phyloP scores from a whole-genome alignment of 2,888 invertebrate genomes.

The Heliconius cydno region DNA sequence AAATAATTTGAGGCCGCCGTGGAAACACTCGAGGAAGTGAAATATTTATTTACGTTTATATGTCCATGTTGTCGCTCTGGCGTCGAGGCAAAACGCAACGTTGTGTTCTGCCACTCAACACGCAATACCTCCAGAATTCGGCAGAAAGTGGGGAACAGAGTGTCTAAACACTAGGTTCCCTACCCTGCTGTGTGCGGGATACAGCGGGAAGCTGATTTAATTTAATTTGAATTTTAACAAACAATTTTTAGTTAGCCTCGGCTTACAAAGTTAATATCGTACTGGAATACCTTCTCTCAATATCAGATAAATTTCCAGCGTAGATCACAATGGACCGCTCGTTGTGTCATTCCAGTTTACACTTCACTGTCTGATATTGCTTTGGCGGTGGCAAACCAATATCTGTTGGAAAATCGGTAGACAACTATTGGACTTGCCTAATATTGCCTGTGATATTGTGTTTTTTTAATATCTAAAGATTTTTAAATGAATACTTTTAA shows the following conservation, averaged over 20 bases:
- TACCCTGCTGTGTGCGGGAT: too few relatives aligned
- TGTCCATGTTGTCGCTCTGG: too few relatives aligned
- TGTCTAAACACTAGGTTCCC: too few relatives aligned
- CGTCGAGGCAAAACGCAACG: too few relatives aligned
- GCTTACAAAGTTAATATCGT: neutral
- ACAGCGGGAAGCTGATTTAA: too few relatives aligned
- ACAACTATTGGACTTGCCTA: neutral
- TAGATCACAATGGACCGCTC: neutral
- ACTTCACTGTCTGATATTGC: conserved; percentile 8
- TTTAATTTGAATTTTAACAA: too few relatives aligned
- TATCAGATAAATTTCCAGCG: neutral
- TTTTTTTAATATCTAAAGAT: neutral
- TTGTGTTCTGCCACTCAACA: too few relatives aligned
- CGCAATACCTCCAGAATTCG: too few relatives aligned
- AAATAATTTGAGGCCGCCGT: too few relatives aligned
- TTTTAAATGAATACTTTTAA: neutral
- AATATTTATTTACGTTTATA: too few relatives aligned
- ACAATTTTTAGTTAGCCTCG: neutral
- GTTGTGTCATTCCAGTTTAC: conserved; percentile 9
- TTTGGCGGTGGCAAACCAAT: neutral
- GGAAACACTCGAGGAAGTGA: too few relatives aligned
- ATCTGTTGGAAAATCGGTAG: neutral
- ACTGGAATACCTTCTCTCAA: neutral
- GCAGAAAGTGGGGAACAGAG: too few relatives aligned
- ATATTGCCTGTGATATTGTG: neutral